Conservation (phyloP, 2,888 invertebrate genomes). For the Acanthococcus lagerstroemiae region DNA sequence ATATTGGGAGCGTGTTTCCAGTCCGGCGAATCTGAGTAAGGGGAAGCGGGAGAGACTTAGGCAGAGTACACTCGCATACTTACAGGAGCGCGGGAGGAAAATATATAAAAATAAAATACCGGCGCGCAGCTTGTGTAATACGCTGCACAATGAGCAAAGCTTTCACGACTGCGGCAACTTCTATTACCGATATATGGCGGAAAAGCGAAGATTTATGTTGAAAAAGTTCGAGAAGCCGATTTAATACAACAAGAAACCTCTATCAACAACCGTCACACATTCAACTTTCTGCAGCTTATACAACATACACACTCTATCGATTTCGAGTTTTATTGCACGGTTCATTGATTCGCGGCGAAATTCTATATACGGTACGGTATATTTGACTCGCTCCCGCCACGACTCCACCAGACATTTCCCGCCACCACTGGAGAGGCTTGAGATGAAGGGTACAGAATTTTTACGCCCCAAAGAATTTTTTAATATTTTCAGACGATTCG, state of each 20-base stretch:
- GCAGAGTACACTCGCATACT: too few relatives aligned
- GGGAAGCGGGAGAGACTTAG: too few relatives aligned
- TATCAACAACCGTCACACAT: constrained; percentile 16
- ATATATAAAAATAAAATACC: too few relatives aligned
- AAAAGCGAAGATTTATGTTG: constrained; percentile 1
- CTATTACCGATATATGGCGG: background rate
- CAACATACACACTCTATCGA: background rate
- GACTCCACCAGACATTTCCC: too few relatives aligned
- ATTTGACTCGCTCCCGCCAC: too few relatives aligned
- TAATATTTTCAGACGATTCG: background rate
- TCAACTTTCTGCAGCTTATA: constrained; percentile 8
- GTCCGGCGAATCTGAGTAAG: too few relatives aligned
- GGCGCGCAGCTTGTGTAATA: too few relatives aligned
- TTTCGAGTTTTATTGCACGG: constrained; percentile 2
- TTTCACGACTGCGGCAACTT: background rate
- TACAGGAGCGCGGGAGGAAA: too few relatives aligned
- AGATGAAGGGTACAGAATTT: background rate
- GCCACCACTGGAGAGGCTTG: too few relatives aligned
- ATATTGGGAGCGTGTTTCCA: too few relatives aligned
- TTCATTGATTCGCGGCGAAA: background rate
- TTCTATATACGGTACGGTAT: background rate
- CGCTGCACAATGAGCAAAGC: too few relatives aligned
- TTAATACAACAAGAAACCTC: constrained; percentile 1
- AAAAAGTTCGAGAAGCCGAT: background rate
- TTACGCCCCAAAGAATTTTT: constrained; percentile 1